phyloP scores from a whole-genome alignment of 92 coral and sea anemone genomes.

The Palythoa caribaeorum region DNA sequence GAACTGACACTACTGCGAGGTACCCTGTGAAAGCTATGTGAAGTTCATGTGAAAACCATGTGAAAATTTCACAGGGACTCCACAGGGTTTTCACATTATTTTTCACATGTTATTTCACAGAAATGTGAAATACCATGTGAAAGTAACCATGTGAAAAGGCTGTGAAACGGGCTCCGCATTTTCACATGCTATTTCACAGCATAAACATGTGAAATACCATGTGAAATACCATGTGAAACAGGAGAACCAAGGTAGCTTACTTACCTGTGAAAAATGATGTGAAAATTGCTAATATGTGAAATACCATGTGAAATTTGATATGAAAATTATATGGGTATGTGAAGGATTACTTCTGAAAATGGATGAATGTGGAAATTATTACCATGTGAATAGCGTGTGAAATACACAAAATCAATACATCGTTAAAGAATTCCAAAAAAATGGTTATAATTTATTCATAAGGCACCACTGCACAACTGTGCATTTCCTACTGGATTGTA shows the following conservation, averaged over 20 bases:
- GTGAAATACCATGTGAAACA: not conserved
- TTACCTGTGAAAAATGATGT: conserved; percentile 43
- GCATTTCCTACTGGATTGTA: not conserved
- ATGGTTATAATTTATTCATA: not conserved
- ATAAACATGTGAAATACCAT: not conserved
- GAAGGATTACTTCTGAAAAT: not conserved
- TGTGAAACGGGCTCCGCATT: conserved; percentile 17
- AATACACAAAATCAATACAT: conserved; percentile 2
- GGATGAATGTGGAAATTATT: not conserved
- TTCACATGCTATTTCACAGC: not conserved
- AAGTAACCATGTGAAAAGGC: conserved; percentile 10
- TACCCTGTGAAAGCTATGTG: conserved; percentile 43
- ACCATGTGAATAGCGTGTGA: conserved; percentile 8
- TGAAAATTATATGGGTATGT: not conserved
- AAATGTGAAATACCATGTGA: conserved; percentile 44
- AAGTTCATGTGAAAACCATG: conserved; percentile 44
- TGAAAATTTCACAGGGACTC: not conserved
- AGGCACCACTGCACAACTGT: not conserved
- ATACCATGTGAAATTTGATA: not conserved
- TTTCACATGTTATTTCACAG: not conserved
- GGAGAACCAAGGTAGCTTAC: not conserved
- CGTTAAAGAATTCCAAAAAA: not conserved
- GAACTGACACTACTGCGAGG: conserved; percentile 39
- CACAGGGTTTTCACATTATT: not conserved
- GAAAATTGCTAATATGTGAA: conserved; percentile 30